Evolutionary conservation across 1,140 invertebrate genomes (phyloP), one percentile per base, ranked within the genome.

Genomic region (Ostrea edulis): DNA sequence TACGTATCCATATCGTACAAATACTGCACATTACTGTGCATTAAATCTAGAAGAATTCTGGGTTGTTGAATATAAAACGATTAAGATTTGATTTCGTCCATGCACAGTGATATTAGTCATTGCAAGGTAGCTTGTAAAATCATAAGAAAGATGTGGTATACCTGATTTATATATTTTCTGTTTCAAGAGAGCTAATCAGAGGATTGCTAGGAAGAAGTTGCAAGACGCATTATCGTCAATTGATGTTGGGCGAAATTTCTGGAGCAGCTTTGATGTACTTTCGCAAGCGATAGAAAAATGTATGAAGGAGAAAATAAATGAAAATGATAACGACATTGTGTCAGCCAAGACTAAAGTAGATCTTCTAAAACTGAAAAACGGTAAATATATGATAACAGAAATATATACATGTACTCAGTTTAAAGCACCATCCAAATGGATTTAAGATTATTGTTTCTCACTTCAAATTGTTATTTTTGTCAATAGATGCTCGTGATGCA

Each of bases 171-270:
- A 83, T 54, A 22, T 2, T 44, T 44, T 44, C 1, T 44, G 1
- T 44, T 53, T 83, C 8, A 20, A 83, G 82, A 83, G 53, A 83
- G 44, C 51, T 8, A 54, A 83, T 35, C 44, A 83, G 29, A 83
- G 20, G 17, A 51, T 20, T 54, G 82, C 82, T 12, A 51, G 82
- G 25, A 83, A 20, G 11, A 22, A 83, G 25, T 17, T 83, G 8
- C 82, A 54, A 52, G 20, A 11, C 5, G 82, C 20, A 20, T 20
- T 11, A 20, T 5, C n/a, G 44, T n/a, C 22, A 17, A 44, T 17
- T 20, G 44, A 54, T 4, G 82, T n/a, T n/a, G 11, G n/a, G 8
- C 7, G 14, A 53, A 51, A 52, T 25, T n/a, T 17, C 44, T n/a
- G 51, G 7, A 20, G 53, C 17, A 54, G 52, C n/a, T n/a, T 83